A percentile compares a stretch with the other conserved stretches of the same genome.
Evolutionary conservation across 2,797 vertebrate genomes (phyloP).

Genomic region (Cetoscarus ocellatus): DNA sequence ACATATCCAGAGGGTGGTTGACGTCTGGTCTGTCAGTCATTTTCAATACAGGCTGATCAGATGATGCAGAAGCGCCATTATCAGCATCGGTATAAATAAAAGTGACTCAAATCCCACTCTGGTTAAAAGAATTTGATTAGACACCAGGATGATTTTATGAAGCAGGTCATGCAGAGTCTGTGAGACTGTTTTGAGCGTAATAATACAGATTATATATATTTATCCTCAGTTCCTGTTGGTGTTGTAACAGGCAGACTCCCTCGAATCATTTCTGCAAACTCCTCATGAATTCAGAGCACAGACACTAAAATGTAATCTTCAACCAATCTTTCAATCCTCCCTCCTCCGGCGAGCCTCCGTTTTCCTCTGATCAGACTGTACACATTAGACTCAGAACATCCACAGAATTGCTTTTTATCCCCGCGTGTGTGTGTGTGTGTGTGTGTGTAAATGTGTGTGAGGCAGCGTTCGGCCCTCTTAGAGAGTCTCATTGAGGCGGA

Average conservation of each 20-base stretch:
- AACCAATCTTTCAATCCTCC: slow-evolving; percentile 28
- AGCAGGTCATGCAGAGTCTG: too few species aligned
- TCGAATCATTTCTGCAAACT: neutral
- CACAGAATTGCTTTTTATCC: slow-evolving; percentile 16
- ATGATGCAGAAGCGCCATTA: too few species aligned
- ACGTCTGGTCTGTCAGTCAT: too few species aligned
- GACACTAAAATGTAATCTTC: slow-evolving; percentile 10
- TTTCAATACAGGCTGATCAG: too few species aligned
- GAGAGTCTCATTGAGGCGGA: neutral
- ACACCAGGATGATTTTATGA: too few species aligned
- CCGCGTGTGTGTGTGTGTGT: neutral
- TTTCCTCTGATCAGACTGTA: slow-evolving; percentile 18
- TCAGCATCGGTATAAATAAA: too few species aligned
- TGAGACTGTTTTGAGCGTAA: too few species aligned
- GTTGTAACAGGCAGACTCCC: slow-evolving; percentile 1
- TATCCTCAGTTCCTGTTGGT: too few species aligned
- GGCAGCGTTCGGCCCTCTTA: neutral
- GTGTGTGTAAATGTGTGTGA: neutral
- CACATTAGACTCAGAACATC: slow-evolving; percentile 12
- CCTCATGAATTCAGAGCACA: slow-evolving; percentile 41
- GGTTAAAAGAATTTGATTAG: too few species aligned
- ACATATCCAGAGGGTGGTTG: too few species aligned
- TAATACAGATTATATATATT: too few species aligned
- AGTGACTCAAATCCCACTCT: too few species aligned
- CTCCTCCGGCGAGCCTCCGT: slow-evolving; percentile 5